Evolutionary conservation across 2,797 vertebrate species (phyloP).

Genomic region (Bradypus variegatus): DNA sequence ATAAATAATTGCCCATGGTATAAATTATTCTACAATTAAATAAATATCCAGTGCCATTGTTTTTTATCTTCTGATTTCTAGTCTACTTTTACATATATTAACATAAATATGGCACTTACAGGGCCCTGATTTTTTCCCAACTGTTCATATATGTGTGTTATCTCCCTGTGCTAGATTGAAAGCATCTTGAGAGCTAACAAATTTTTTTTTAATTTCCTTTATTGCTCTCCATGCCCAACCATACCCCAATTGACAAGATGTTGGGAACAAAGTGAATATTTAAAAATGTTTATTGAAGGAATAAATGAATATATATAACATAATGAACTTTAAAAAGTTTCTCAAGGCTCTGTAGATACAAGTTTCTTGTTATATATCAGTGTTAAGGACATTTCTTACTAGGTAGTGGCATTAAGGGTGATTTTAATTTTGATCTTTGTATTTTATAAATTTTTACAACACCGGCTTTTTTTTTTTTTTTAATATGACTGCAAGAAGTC

Average conservation of each 20-base stretch:
- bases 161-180: neutral
- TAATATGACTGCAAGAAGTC: conserved; percentile 4
- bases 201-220: neutral
- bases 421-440: neutral
- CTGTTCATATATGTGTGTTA: neutral
- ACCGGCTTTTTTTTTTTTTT: neutral
- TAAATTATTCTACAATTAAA: neutral
- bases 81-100: neutral
- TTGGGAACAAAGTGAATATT: neutral
- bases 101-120: neutral
- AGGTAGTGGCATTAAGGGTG: neutral
- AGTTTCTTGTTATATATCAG: neutral
- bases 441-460: conserved; percentile 2
- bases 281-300: neutral
- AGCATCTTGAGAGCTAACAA: neutral
- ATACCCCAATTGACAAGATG: neutral
- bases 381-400: neutral
- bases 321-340: neutral
- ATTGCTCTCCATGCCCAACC: neutral
- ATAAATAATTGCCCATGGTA: neutral
- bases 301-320: neutral
- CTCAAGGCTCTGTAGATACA: neutral
- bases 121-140: neutral
- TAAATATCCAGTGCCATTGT: neutral
- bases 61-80: neutral